Evolutionary conservation across 2,797 vertebrate genomes (phyloP).

Genomic region (Lagodon rhomboides): DNA sequence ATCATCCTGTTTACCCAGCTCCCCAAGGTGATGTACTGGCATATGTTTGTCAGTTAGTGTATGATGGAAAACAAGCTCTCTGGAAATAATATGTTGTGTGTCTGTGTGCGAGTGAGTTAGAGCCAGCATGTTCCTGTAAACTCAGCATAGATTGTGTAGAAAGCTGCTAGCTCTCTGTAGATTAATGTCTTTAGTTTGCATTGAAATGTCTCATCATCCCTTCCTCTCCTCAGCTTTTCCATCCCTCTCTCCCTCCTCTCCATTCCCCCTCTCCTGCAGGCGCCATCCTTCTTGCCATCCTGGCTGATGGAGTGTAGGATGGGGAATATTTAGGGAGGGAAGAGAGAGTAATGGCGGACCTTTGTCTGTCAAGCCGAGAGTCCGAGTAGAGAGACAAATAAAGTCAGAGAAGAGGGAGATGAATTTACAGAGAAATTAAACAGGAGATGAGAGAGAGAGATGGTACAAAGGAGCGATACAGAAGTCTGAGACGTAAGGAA

Average conservation of each 20-base stretch:
- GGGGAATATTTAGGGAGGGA: conserved; percentile 35
- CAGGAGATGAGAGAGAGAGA: conserved; percentile 8
- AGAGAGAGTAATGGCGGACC: conserved; percentile 47
- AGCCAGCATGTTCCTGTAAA: conserved; percentile 39
- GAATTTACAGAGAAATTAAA: conserved; percentile 30
- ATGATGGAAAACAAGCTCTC: conserved; percentile 52
- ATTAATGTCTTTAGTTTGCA: conserved; percentile 60
- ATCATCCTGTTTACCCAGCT: conserved; percentile 19
- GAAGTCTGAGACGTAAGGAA: background rate
- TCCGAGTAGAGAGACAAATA: conserved; percentile 29
- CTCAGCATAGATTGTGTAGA: conserved; percentile 49
- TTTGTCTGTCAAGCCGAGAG: conserved; percentile 44
- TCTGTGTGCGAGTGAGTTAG: background rate
- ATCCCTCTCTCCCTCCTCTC: conserved; percentile 1
- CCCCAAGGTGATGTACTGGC: conserved; percentile 25
- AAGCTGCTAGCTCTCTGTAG: conserved; percentile 32
- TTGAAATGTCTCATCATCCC: conserved; percentile 49
- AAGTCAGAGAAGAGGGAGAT: conserved; percentile 24
- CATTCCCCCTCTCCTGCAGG: conserved; percentile 1
- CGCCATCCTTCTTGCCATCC: conserved; percentile 35
- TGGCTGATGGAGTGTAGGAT: conserved; percentile 51
- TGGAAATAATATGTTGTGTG: conserved; percentile 14
- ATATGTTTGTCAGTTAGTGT: conserved; percentile 35
- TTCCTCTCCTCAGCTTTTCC: conserved; percentile 6
- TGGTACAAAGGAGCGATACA: background rate